Percentiles rank a stretch among this genome's conserved stretches.
These are phyloP conservation scores for Gopherus flavomarginatus DNA, from an alignment of 2,113 vertebrate genomes.

Conservation along the genomic window DNA sequence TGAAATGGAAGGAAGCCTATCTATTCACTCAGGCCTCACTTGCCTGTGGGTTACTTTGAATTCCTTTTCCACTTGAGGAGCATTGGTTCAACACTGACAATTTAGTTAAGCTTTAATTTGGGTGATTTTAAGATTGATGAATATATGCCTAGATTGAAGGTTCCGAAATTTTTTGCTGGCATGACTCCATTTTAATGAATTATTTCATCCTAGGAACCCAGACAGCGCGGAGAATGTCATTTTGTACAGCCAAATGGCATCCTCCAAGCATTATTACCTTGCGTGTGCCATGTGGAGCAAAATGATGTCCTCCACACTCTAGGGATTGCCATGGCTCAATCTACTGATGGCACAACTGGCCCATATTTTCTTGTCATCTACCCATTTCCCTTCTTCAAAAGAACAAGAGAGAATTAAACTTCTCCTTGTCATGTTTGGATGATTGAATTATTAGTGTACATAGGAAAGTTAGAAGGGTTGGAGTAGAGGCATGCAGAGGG, in stretches of 20 bases:
- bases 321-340: neutral
- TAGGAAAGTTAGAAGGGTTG: neutral
- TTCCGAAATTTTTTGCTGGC: neutral
- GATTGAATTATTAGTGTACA: neutral
- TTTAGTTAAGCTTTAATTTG: neutral
- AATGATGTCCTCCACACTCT: neutral
- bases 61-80: neutral
- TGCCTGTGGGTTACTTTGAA: neutral
- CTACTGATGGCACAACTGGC: neutral
- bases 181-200: neutral
- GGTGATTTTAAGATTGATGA: neutral
- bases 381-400: neutral
- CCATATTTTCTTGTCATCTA: neutral
- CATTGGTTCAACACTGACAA: neutral
- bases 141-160: neutral
- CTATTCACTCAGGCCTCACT: neutral
- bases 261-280: neutral
- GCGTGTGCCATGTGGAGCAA: neutral
- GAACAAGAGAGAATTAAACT: accelerated
- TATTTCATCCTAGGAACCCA: neutral
- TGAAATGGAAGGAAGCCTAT: neutral
- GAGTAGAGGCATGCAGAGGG: neutral
- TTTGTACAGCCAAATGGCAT: neutral
- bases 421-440: neutral
- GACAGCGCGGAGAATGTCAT: neutral